phyloP scores from a whole-genome alignment of 1,140 invertebrate genomes.

The Hirudo medicinalis region DNA sequence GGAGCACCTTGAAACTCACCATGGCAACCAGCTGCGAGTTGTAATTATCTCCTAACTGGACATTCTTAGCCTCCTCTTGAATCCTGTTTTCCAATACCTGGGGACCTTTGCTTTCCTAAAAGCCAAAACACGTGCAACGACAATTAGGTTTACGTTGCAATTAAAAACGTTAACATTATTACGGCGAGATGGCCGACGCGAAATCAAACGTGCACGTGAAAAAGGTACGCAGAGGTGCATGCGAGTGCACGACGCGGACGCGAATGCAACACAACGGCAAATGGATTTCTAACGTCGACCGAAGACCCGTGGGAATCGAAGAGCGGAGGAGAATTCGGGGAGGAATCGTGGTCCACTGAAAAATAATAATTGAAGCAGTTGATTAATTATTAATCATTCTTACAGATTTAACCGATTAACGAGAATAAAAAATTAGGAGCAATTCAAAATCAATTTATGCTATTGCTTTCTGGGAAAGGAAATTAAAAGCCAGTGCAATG shows the following conservation, averaged over 20 bases:
- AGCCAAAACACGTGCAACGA: too few species aligned
- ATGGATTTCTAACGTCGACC: background rate
- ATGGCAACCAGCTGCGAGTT: too few species aligned
- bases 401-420: background rate
- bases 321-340: conserved; percentile 9
- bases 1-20: too few species aligned
- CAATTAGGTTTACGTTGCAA: too few species aligned
- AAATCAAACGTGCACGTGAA: background rate
- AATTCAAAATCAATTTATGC: background rate
- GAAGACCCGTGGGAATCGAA: conserved; percentile 13
- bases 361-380: background rate
- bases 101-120: conserved; percentile 4
- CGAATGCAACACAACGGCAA: too few species aligned
- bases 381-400: background rate
- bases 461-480: too few species aligned
- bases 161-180: too few species aligned
- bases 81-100: conserved; percentile 4
- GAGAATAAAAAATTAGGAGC: background rate
- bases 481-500: too few species aligned
- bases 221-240: background rate
- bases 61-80: conserved; percentile 2
- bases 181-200: too few species aligned
- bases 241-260: too few species aligned
- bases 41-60: background rate
- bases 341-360: conserved; percentile 14